phyloP scores from a whole-genome alignment of 92 coral and sea anemone genomes.

The Paragorgia papillata region DNA sequence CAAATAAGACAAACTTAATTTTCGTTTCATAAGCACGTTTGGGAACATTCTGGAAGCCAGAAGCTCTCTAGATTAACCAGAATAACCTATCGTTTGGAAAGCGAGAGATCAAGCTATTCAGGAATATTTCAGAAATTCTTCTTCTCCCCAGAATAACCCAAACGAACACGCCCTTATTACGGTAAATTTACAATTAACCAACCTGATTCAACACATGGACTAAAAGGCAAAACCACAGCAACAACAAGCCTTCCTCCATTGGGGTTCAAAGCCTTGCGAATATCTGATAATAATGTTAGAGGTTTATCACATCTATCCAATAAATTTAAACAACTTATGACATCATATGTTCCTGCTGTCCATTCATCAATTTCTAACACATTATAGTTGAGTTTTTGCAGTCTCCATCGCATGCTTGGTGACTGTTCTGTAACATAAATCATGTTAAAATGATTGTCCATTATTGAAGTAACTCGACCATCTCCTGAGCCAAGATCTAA shows the following conservation, averaged over 20 bases:
- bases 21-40: too few species aligned
- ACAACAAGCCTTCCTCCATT: slow-evolving; percentile 75
- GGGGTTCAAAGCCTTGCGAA: slow-evolving; percentile 62
- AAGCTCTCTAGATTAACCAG: too few species aligned
- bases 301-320: slow-evolving; percentile 97
- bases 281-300: slow-evolving; percentile 66
- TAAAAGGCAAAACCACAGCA: slow-evolving; percentile 87
- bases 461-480: slow-evolving; percentile 85
- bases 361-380: slow-evolving; percentile 79
- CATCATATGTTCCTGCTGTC: slow-evolving; percentile 78
- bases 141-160: too few species aligned
- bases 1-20: too few species aligned
- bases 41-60: too few species aligned
- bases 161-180: too few species aligned
- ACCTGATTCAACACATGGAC: slow-evolving; percentile 96
- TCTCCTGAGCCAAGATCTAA: slow-evolving; percentile 97
- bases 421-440: slow-evolving; percentile 93
- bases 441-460: slow-evolving; percentile 83
- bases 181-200: slow-evolving; percentile 10
- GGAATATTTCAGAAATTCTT: too few species aligned
- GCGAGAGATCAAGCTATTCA: too few species aligned
- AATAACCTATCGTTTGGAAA: too few species aligned
- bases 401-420: slow-evolving; percentile 93
- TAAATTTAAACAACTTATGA: slow-evolving; percentile 82
- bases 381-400: slow-evolving; percentile 48